Conservation (phyloP, 2,113 vertebrate species). For the Oenanthe melanoleuca region DNA sequence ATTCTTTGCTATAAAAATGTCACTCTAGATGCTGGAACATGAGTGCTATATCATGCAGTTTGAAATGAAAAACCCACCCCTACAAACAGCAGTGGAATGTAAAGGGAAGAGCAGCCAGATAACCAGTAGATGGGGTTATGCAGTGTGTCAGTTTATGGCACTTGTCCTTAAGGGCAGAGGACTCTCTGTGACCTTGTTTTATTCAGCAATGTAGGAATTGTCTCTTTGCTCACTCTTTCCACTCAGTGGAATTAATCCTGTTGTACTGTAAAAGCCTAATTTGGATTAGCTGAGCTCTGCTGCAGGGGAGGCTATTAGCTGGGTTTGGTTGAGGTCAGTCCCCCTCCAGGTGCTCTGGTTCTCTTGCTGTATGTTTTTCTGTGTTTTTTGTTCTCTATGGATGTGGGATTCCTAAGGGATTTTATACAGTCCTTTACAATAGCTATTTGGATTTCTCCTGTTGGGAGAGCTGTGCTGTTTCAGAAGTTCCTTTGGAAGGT, state of each 20-base stretch:
- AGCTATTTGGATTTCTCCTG: background rate
- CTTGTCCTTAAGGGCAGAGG: background rate
- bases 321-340: background rate
- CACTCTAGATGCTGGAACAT: background rate
- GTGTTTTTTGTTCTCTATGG: background rate
- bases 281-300: background rate
- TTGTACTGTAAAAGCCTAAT: background rate
- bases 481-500: slow-evolving; percentile 6
- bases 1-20: background rate
- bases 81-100: background rate
- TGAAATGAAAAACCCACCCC: background rate
- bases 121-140: background rate
- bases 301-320: background rate
- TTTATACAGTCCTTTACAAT: slow-evolving; percentile 9
- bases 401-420: background rate
- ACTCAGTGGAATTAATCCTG: background rate
- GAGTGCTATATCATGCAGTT: background rate
- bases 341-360: background rate
- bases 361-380: background rate
- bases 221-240: background rate
- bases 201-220: background rate
- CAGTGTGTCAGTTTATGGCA: background rate
- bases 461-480: slow-evolving; percentile 8
- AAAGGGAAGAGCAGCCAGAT: background rate
- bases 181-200: background rate